phyloP scores from a whole-genome alignment of 2,113 vertebrate species.

The Naja naja region DNA sequence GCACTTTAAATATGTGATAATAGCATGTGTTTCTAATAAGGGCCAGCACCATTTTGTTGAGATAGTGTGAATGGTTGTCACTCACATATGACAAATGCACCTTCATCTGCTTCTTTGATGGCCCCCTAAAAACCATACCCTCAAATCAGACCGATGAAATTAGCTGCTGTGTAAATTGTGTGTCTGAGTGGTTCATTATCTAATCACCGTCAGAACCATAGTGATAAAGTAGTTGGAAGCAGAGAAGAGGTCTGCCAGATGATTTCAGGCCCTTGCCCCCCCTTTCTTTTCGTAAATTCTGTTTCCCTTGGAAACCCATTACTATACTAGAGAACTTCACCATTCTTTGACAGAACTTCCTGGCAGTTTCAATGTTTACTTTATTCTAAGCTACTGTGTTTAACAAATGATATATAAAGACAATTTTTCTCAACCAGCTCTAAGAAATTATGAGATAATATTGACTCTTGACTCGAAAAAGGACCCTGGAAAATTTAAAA shows the following conservation, averaged over 20 bases:
- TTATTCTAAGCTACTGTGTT: slow-evolving; percentile 32
- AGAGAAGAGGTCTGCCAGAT: slow-evolving; percentile 81
- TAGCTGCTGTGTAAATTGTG: slow-evolving; percentile 90
- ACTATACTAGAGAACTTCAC: slow-evolving; percentile 70
- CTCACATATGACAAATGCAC: slow-evolving; percentile 87
- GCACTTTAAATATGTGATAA: slow-evolving; percentile 87
- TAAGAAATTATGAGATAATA: not conserved
- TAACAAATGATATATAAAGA: slow-evolving; percentile 41
- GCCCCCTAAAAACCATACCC: slow-evolving; percentile 84
- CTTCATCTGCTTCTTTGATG: slow-evolving; percentile 80
- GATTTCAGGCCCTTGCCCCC: slow-evolving; percentile 70
- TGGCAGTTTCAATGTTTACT: slow-evolving; percentile 50
- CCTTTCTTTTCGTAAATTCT: slow-evolving; percentile 50
- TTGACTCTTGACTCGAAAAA: not conserved
- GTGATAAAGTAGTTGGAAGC: slow-evolving; percentile 90
- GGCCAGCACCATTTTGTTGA: slow-evolving; percentile 79
- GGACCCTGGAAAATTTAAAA: slow-evolving; percentile 24
- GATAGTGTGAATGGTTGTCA: slow-evolving; percentile 83
- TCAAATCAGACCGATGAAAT: slow-evolving; percentile 89
- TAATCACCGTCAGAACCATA: slow-evolving; percentile 91
- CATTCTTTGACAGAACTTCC: slow-evolving; percentile 67
- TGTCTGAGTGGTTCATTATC: slow-evolving; percentile 96
- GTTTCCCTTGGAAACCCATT: slow-evolving; percentile 81
- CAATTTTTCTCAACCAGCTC: slow-evolving; percentile 26
- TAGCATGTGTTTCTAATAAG: slow-evolving; percentile 83